Evolutionary conservation across 1,140 invertebrate species (phyloP).

Genomic region (Listronotus bonariensis): DNA sequence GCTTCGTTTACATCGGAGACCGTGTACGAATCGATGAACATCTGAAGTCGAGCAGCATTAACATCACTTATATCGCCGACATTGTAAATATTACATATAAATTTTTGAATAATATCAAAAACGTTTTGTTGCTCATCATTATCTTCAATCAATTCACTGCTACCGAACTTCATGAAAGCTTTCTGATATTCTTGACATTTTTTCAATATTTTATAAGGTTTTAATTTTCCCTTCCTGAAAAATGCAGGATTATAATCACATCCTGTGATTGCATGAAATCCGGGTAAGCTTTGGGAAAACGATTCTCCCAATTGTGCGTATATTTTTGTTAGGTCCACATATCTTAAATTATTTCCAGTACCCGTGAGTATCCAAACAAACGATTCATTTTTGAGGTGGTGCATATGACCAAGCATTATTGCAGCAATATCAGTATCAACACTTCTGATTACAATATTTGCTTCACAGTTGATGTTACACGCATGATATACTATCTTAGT

Average conservation of each 20-base stretch:
- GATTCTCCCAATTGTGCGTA: conserved; percentile 43
- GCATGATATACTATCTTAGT: conserved; percentile 46
- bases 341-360: conserved; percentile 42
- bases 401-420: conserved; percentile 51
- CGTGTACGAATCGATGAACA: no score
- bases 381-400: conserved; percentile 31
- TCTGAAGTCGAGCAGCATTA: no score
- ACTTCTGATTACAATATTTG: conserved; percentile 41
- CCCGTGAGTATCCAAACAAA: conserved; percentile 32
- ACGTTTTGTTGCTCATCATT: no score
- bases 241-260: conserved; percentile 56
- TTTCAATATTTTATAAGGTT: conserved; percentile 42
- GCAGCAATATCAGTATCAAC: conserved; percentile 49
- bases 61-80: no score
- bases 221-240: conserved; percentile 46
- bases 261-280: conserved; percentile 54
- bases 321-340: conserved; percentile 44
- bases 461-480: conserved; percentile 38
- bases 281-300: conserved; percentile 46
- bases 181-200: conserved; percentile 21
- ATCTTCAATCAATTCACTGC: background rate
- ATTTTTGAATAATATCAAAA: no score
- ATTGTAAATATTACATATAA: no score
- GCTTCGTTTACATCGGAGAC: no score
- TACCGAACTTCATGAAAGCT: conserved; percentile 24